Base-by-base conservation (phyloP, 2,797 vertebrate species). In the Merluccius polli region DNA sequence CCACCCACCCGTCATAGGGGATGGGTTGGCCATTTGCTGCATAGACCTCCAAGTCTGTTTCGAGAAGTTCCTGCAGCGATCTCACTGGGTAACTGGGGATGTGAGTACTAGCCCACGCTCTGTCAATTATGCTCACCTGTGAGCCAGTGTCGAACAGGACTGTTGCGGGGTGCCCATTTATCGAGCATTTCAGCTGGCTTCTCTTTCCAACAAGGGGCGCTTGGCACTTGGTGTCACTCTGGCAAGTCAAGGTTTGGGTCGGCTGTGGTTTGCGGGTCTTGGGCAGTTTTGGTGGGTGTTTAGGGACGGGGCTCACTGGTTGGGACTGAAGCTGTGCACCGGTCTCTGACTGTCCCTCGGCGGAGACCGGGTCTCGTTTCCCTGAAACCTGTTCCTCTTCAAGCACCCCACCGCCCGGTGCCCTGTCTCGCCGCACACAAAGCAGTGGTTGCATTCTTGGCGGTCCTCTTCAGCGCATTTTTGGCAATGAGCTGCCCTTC, bases 61-160 rank as follows among this genome's bases (percentile, higher is more conserved):
- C 52, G 1, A 63, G 16, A 3, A 63, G 52, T 15, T 63, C 52
- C 12, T 15, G 16, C 12, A 63, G 52, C 11, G 52, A 3, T 63
- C 52, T 63, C 52, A 63, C 52, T 63, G 52, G 11, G 16, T 63
- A 63, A 10, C 16, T 48, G 9, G 44, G 69, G 10, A 48, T 21
- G n/a, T 71, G 31, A 52, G 35, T 76, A 15, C 15, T 11, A 13
- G 30, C 27, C 75, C 75, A 76, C 33, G 16, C 29, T 30, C n/a
- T 4, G 70, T 63, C 44, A 3, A 76, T 67, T 5, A 77, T 77
- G 18, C 76, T 77, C 8, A 77, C 76, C 15, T 77, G 75, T 0
- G 52, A 33, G n/a, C 76, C 76, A 16, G 71, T 73, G 33, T 77
- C 70, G 30, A 77, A 38, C 12, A 73, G 33, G 10, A 30, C 52